Evolutionary conservation across 2,113 vertebrate genomes (phyloP), one percentile per base, ranked within the genome.

Genomic region (Pao palembangensis): DNA sequence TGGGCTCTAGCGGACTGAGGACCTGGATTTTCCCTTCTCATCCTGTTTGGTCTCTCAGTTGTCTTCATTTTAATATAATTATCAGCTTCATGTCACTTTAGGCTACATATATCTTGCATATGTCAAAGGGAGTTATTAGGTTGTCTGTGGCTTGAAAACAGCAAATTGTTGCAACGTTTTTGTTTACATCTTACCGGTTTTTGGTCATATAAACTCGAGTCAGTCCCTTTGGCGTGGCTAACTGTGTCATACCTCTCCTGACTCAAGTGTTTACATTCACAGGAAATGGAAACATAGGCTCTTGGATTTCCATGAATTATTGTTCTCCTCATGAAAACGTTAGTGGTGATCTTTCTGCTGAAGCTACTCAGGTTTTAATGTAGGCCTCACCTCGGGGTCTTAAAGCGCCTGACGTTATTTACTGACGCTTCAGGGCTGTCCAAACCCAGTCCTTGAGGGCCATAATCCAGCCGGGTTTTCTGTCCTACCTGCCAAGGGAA

Each of bases 271-370:
- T 79, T 64, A 76, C 63, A 69, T 55, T 25, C 69, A 80, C 72
- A 76, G 81, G 75, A 82, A 80, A 62, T 74, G 57, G 65, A 75
- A 72, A 62, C 56, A 23, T 57, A 55, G 18, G 61, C 66, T 48
- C 20, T 2, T 28, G 41, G 47, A 53, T 44, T 58, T 62, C 47
- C 11, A 20, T 1, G n/a, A 58, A 42, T 23, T 23, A 23, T 23
- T 18, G 20, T 42, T 73, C 5, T 61, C 18, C 18, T 54, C 14
- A 19, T 4, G 3, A 5, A 51, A 28, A 20, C 14, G 8, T 46
- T 11, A 12, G 47, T 2, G 5, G 2, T 28, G 20, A 48, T 38
- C 44, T 28, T n/a, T 16, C 49, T 1, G 21, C 25, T 2, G 44
- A 51, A n/a, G 21, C 31, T 49, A 28, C 16, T 31, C 11, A 0